These are phyloP conservation scores for Stomorhina lunata DNA, from an alignment of 2,888 invertebrate species.

Conservation along the genomic window DNA sequence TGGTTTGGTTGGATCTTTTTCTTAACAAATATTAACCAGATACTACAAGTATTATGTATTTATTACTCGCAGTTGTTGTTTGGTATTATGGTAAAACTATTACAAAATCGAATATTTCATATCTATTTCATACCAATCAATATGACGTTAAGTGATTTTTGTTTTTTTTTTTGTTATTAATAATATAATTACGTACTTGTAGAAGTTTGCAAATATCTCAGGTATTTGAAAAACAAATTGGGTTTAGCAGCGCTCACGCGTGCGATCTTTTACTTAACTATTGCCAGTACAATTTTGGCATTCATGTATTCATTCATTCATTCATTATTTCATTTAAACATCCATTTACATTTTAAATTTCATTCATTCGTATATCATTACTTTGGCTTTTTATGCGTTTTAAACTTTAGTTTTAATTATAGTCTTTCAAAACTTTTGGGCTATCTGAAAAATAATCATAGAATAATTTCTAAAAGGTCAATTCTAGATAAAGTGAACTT, in stretches of 20 bases:
- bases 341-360: not conserved
- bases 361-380: not conserved
- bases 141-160: slow-evolving; percentile 2
- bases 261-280: slow-evolving; percentile 7
- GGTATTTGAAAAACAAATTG: slow-evolving; percentile 22
- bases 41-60: slow-evolving; percentile 21
- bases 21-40: too few relatives aligned
- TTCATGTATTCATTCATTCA: not conserved
- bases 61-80: slow-evolving; percentile 30
- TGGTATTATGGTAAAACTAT: too few relatives aligned
- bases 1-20: slow-evolving; percentile 2
- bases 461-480: too few relatives aligned
- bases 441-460: too few relatives aligned
- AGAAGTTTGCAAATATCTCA: slow-evolving; percentile 1
- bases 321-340: too few relatives aligned
- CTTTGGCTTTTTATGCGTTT: not conserved
- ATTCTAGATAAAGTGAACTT: too few relatives aligned
- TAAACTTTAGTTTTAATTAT: not conserved
- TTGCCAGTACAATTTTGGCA: not conserved
- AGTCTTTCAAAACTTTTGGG: not conserved
- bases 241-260: slow-evolving; percentile 9
- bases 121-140: slow-evolving; percentile 9
- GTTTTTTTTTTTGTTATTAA: not conserved
- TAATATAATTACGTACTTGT: not conserved
- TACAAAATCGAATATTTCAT: slow-evolving; percentile 49